Conservation (phyloP, 2,888 invertebrate genomes). For the Anticlea derivata region DNA sequence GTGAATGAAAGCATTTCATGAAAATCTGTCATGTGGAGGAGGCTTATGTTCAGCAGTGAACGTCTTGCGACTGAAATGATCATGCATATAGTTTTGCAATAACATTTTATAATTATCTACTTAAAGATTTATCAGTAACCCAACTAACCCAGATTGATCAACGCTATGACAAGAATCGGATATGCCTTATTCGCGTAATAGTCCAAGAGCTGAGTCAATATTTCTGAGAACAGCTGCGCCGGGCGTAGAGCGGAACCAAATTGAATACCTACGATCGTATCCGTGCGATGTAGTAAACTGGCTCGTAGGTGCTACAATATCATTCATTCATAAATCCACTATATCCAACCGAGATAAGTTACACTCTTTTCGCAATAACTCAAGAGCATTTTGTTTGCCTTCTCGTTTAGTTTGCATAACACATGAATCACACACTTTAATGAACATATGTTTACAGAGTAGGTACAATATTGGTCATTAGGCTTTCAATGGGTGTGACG, state of each 20-base stretch:
- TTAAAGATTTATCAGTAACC: slow-evolving; percentile 4
- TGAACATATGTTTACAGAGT: slow-evolving; percentile 46
- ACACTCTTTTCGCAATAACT: slow-evolving; percentile 44
- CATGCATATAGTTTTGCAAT: no score
- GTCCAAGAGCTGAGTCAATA: slow-evolving; percentile 48
- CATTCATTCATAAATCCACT: slow-evolving; percentile 69
- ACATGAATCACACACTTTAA: slow-evolving; percentile 54
- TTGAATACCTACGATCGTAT: slow-evolving; percentile 40
- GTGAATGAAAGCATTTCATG: no score
- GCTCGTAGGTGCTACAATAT: slow-evolving; percentile 44
- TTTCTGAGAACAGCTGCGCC: slow-evolving; percentile 52
- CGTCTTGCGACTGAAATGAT: no score
- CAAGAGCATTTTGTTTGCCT: slow-evolving; percentile 49
- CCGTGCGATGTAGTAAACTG: slow-evolving; percentile 49
- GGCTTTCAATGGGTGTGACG: slow-evolving; percentile 60
- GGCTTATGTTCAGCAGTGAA: no score
- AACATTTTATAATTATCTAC: no score
- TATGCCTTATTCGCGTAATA: slow-evolving; percentile 53
- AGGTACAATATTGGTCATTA: slow-evolving; percentile 58
- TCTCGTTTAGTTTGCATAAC: slow-evolving; percentile 57
- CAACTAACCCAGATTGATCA: slow-evolving; percentile 34
- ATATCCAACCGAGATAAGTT: slow-evolving; percentile 58
- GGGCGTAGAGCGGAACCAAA: slow-evolving; percentile 49
- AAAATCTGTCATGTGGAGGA: no score
- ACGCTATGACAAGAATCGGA: slow-evolving; percentile 56